These are phyloP conservation scores for Dicrurus megarhynchus DNA, from an alignment of 2,113 vertebrate genomes.

Conservation along the genomic window DNA sequence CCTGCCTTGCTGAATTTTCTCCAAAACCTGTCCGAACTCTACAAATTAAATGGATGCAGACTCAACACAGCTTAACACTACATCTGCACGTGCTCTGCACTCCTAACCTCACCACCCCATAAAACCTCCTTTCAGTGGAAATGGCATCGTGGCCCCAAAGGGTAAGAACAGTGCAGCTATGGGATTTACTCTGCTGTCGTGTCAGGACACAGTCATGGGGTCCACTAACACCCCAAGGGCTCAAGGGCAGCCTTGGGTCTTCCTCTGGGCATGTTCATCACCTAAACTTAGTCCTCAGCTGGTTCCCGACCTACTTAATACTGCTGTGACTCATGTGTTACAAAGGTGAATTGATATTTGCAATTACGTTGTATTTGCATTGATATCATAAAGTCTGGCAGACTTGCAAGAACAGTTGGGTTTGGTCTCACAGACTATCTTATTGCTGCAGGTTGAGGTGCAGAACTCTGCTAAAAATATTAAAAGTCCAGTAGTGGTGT, in stretches of 20 bases:
- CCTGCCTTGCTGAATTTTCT: background rate
- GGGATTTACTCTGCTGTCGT: background rate
- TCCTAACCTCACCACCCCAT: background rate
- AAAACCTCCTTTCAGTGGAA: background rate
- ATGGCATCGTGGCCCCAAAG: background rate
- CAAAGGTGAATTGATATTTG: background rate
- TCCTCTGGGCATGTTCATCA: background rate
- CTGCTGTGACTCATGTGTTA: background rate
- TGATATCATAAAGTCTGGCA: background rate
- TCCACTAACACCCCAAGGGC: background rate
- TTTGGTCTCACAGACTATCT: background rate
- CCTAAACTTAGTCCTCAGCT: background rate
- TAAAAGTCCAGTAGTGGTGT: background rate
- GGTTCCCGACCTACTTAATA: background rate
- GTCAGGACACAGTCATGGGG: background rate
- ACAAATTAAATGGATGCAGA: rapidly evolving
- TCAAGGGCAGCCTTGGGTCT: background rate
- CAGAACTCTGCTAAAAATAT: background rate
- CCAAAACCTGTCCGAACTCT: background rate
- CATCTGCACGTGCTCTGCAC: rapidly evolving
- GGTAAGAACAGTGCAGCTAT: background rate
- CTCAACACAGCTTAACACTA: background rate
- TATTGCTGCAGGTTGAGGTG: background rate
- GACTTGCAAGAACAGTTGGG: background rate
- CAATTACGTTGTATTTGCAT: background rate